Percentiles rank a stretch among this genome's conserved stretches.
These are phyloP conservation scores for Tringa solitaria DNA, from an alignment of 2,113 vertebrate species.

Conservation along the genomic window DNA sequence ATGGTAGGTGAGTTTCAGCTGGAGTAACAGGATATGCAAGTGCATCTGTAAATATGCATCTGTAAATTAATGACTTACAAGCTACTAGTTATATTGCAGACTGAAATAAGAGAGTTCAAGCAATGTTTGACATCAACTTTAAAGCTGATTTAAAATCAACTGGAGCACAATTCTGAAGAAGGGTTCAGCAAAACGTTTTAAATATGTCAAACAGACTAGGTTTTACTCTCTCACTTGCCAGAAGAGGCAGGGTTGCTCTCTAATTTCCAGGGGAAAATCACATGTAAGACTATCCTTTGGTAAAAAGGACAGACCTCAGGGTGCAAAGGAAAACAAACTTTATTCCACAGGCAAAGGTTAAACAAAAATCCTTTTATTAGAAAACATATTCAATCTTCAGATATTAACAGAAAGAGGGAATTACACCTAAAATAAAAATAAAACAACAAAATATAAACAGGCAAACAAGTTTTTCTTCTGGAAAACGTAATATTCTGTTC, in stretches of 20 bases:
- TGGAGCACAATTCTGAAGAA: background rate
- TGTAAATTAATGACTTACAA: background rate
- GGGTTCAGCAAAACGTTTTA: background rate
- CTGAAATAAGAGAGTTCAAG: background rate
- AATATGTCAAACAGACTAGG: background rate
- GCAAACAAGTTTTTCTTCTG: background rate
- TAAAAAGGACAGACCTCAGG: background rate
- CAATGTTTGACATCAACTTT: background rate
- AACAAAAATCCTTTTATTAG: background rate
- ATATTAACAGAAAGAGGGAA: background rate
- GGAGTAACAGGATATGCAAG: background rate
- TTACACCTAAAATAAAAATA: background rate
- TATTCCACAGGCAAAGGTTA: background rate
- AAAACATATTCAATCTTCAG: background rate
- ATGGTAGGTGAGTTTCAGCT: background rate
- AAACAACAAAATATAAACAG: background rate
- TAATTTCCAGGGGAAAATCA: background rate
- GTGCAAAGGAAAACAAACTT: constrained; percentile 7
- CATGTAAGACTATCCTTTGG: background rate
- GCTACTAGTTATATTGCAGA: background rate
- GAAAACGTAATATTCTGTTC: background rate
- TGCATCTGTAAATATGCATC: background rate
- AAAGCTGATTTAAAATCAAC: background rate
- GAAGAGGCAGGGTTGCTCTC: background rate
- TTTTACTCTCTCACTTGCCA: background rate